Conservation (phyloP, 1,140 invertebrate genomes). For the Asbolus verrucosus region DNA sequence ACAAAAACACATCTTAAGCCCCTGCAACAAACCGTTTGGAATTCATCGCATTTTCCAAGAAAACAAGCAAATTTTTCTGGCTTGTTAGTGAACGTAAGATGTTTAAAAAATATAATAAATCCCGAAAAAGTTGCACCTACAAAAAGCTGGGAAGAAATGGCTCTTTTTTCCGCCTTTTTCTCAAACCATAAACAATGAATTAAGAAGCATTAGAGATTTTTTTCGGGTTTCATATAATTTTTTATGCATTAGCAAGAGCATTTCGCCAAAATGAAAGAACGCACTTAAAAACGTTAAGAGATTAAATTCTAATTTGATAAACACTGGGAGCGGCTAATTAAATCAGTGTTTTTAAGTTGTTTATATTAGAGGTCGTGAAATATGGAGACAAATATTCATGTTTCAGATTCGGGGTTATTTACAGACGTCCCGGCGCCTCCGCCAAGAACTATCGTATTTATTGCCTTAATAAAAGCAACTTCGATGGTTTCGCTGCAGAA, state of each 20-base stretch:
- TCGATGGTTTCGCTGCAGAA: background rate
- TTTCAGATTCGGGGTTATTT: too few relatives aligned
- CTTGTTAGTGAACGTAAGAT: too few relatives aligned
- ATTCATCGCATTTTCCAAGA: constrained; percentile 22
- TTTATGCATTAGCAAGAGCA: background rate
- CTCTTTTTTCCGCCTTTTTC: background rate
- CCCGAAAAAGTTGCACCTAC: too few relatives aligned
- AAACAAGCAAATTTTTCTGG: too few relatives aligned
- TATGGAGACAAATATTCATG: background rate
- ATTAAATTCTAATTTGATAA: constrained; percentile 14
- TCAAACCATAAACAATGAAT: background rate
- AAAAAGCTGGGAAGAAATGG: too few relatives aligned
- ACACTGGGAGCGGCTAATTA: background rate
- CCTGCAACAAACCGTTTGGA: constrained; percentile 6
- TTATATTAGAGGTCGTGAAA: background rate
- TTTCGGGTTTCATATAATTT: background rate
- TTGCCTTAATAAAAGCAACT: background rate
- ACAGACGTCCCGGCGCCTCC: constrained; percentile 12
- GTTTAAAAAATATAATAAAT: too few relatives aligned
- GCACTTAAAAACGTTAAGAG: background rate
- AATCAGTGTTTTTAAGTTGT: background rate
- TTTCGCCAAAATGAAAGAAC: background rate
- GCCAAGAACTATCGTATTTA: constrained; percentile 7
- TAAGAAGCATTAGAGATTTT: too few relatives aligned
- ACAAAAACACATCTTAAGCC: constrained; percentile 21